A percentile compares a stretch with the other conserved stretches of the same genome.
Evolutionary conservation across 2,797 vertebrate species (phyloP).

Genomic region (Chaunax sp.): DNA sequence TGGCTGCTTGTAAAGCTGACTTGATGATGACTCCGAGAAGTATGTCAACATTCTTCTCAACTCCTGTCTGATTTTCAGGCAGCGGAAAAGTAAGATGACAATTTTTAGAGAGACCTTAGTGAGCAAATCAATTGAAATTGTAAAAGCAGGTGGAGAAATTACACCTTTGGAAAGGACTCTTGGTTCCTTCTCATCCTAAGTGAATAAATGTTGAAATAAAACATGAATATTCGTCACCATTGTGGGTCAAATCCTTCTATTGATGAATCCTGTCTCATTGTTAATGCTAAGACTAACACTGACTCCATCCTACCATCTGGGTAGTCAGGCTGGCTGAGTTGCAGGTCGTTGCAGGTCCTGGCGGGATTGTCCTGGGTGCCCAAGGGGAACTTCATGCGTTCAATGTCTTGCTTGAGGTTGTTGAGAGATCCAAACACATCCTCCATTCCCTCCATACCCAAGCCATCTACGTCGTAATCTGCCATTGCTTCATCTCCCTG

Average conservation of each 20-base stretch:
- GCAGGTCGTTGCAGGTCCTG: slow-evolving; percentile 96
- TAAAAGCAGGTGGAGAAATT: no score
- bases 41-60: no score
- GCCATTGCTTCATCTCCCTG: slow-evolving; percentile 87
- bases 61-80: no score
- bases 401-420: slow-evolving; percentile 96
- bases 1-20: slow-evolving; percentile 4
- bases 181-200: no score
- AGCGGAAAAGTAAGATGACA: neutral
- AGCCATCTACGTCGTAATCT: slow-evolving; percentile 85
- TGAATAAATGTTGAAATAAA: no score
- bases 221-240: neutral
- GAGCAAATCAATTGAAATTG: neutral
- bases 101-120: neutral
- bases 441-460: slow-evolving; percentile 90
- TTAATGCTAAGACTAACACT: neutral
- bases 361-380: slow-evolving; percentile 96
- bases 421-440: slow-evolving; percentile 96
- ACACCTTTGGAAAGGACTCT: no score
- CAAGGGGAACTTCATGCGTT: slow-evolving; percentile 97
- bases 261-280: neutral
- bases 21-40: slow-evolving; percentile 1
- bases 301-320: slow-evolving; percentile 87
- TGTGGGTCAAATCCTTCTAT: neutral
- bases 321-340: slow-evolving; percentile 95